These are phyloP conservation scores for Bombyx mori DNA, from an alignment of 1,140 invertebrate species.

Conservation along the genomic window ASM3026992v2 NC_085127.1:5648001-5648500, in stretches of 20 bases:
- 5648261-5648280: slow-evolving; percentile 29
- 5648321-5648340: slow-evolving; percentile 10
- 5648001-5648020: too few relatives aligned
- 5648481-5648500: too few relatives aligned
- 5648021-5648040: too few relatives aligned
- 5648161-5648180: too few relatives aligned
- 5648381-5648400: slow-evolving; percentile 22
- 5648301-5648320: slow-evolving; percentile 33
- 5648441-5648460: slow-evolving; percentile 1
- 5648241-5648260: slow-evolving; percentile 32
- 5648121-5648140: too few relatives aligned
- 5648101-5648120: too few relatives aligned
- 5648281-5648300: slow-evolving; percentile 38
- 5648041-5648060: too few relatives aligned
- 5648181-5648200: too few relatives aligned
- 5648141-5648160: too few relatives aligned
- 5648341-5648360: slow-evolving; percentile 33
- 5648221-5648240: slow-evolving; percentile 35
- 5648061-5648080: too few relatives aligned
- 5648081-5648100: too few relatives aligned
- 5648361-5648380: slow-evolving; percentile 27
- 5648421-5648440: slow-evolving; percentile 4
- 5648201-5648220: slow-evolving; percentile 16
- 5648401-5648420: slow-evolving; percentile 17
- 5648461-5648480: too few relatives aligned